A percentile compares a stretch with the other conserved stretches of the same genome.
These are phyloP conservation scores for Ctenopoma kingsleyae DNA, from an alignment of 2,797 vertebrate species.

Conservation along the genomic window DNA sequence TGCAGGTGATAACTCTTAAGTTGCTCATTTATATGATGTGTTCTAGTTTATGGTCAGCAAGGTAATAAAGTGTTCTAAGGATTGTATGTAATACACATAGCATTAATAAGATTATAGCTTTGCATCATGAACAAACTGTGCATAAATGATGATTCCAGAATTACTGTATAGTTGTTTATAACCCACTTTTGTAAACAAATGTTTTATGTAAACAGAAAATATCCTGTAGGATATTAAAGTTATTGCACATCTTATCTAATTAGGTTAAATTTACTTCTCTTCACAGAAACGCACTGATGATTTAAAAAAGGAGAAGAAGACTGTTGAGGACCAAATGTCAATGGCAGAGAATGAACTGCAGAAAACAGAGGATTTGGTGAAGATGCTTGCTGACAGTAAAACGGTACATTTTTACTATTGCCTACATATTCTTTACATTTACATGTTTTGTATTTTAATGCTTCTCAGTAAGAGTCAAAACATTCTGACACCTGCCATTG, in stretches of 20 bases:
- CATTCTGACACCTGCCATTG: background rate
- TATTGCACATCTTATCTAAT: background rate
- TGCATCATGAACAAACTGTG: background rate
- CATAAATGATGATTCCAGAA: background rate
- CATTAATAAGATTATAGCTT: too few relatives aligned
- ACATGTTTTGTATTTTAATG: background rate
- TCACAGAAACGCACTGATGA: conserved; percentile 86
- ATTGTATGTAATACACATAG: too few relatives aligned
- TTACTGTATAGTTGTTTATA: background rate
- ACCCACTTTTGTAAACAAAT: background rate
- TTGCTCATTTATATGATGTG: background rate
- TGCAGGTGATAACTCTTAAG: conserved; percentile 85
- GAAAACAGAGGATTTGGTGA: conserved; percentile 81
- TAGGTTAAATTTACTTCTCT: conserved; percentile 5
- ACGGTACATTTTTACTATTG: conserved; percentile 81
- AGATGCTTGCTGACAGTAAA: conserved; percentile 86
- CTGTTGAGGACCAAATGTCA: conserved; percentile 80
- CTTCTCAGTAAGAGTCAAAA: conserved; percentile 1
- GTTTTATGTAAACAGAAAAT: too few relatives aligned
- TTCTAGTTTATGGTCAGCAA: conserved; percentile 10
- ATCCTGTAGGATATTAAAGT: background rate
- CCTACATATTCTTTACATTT: background rate
- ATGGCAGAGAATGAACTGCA: conserved; percentile 84
- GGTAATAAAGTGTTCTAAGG: too few relatives aligned
- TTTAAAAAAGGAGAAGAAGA: conserved; percentile 81